Percentiles rank a stretch among this genome's conserved stretches.
Evolutionary conservation across 2,797 vertebrate genomes (phyloP).

Genomic region (Tapera naevia): DNA sequence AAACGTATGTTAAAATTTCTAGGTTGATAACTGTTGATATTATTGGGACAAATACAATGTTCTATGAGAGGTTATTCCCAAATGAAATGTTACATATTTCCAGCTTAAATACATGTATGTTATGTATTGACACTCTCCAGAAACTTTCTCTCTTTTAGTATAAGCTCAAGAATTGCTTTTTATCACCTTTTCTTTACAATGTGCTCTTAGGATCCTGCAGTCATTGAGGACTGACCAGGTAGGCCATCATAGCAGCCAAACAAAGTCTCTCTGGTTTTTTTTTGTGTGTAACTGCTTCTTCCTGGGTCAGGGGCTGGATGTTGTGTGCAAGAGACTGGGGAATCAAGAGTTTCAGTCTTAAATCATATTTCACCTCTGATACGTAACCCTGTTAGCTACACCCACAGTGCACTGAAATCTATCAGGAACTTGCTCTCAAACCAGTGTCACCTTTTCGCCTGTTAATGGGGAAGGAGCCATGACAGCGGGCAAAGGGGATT

Average conservation of each 20-base stretch:
- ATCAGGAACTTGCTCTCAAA: neutral
- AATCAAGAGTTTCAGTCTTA: neutral
- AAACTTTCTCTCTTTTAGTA: neutral
- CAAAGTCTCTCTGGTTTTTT: neutral
- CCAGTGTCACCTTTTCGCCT: neutral
- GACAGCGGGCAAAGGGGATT: conserved; percentile 9
- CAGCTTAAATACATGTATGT: accelerated
- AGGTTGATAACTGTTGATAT: neutral
- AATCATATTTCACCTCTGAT: neutral
- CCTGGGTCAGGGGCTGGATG: neutral
- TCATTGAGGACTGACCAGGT: neutral
- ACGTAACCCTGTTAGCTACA: neutral
- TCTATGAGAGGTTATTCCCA: neutral
- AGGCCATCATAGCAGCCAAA: neutral
- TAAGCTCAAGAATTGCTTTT: neutral
- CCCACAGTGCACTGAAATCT: neutral
- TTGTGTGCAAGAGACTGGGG: neutral
- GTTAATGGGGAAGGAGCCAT: neutral
- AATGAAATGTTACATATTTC: neutral
- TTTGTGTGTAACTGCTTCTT: neutral
- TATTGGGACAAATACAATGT: neutral
- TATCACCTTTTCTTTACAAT: neutral
- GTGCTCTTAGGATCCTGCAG: neutral
- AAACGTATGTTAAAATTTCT: neutral
- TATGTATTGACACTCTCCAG: neutral